Evolutionary conservation across 2,113 vertebrate species (phyloP).

Genomic region (Sceloporus undulatus): DNA sequence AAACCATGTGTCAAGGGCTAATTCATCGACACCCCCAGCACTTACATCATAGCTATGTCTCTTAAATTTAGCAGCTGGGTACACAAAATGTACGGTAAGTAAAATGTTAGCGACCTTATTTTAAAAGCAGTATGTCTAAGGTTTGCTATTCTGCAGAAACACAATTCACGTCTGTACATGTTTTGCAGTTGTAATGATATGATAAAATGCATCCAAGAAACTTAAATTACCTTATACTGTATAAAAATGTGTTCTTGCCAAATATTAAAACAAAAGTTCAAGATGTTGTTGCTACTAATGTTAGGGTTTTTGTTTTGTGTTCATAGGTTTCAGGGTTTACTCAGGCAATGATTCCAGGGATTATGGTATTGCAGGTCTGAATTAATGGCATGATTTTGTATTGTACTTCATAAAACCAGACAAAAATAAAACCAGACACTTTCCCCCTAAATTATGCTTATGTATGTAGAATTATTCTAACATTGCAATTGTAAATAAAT

Average conservation of each 20-base stretch:
- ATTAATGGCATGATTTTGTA: background rate
- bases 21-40: constrained; percentile 12
- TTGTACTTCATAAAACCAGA: background rate
- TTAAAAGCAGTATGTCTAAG: background rate
- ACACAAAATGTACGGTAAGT: constrained; percentile 23
- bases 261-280: constrained; percentile 9
- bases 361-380: background rate
- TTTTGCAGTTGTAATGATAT: constrained; percentile 13
- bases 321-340: background rate
- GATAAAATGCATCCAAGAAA: background rate
- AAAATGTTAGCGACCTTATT: constrained; percentile 18
- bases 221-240: constrained; percentile 22
- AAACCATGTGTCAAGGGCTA: constrained; percentile 50
- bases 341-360: background rate
- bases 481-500: no score
- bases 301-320: background rate
- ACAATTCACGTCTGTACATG: background rate
- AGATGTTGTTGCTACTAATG: constrained; percentile 2
- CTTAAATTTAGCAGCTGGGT: constrained; percentile 54
- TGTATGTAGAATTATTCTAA: no score
- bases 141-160: background rate
- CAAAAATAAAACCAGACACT: background rate
- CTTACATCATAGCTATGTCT: constrained; percentile 12
- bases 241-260: background rate
- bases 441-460: background rate